Conservation (phyloP, 2,888 invertebrate genomes). For the Lottia gigantea region DNA sequence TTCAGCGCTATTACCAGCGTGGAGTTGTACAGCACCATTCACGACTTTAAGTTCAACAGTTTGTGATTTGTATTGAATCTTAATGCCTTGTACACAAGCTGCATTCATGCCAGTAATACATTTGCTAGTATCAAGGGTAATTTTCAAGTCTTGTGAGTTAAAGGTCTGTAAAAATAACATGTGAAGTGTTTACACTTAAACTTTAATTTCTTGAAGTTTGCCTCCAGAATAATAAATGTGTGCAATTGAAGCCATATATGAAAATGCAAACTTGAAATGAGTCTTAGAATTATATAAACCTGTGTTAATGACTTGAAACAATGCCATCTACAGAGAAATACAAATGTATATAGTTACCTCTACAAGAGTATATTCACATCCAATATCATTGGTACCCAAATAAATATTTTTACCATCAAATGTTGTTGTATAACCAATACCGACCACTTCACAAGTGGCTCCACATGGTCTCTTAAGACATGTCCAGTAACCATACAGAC, state of each 20-base stretch:
- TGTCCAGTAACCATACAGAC: conserved; percentile 41
- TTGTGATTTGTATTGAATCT: not conserved
- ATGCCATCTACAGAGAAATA: not conserved
- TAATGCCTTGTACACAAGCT: not conserved
- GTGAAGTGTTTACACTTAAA: too few relatives aligned
- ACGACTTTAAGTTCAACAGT: not conserved
- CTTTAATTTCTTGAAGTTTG: too few relatives aligned
- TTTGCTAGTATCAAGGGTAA: not conserved
- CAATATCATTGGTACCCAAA: conserved; percentile 25
- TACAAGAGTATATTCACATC: conserved; percentile 41
- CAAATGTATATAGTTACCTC: conserved; percentile 29
- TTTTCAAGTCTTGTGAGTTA: not conserved
- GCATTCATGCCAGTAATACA: not conserved
- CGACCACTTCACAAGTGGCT: conserved; percentile 42
- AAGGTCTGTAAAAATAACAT: too few relatives aligned
- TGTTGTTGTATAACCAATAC: conserved; percentile 44
- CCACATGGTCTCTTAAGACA: conserved; percentile 41
- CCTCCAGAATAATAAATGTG: too few relatives aligned
- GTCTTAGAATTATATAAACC: too few relatives aligned
- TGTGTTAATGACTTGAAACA: not conserved
- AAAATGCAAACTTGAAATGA: too few relatives aligned
- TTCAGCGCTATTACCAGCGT: not conserved
- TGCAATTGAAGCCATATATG: too few relatives aligned
- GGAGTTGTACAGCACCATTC: not conserved
- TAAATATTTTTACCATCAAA: conserved; percentile 49